Conservation (phyloP, 2,113 vertebrate genomes). For the Caracal caracal region DNA sequence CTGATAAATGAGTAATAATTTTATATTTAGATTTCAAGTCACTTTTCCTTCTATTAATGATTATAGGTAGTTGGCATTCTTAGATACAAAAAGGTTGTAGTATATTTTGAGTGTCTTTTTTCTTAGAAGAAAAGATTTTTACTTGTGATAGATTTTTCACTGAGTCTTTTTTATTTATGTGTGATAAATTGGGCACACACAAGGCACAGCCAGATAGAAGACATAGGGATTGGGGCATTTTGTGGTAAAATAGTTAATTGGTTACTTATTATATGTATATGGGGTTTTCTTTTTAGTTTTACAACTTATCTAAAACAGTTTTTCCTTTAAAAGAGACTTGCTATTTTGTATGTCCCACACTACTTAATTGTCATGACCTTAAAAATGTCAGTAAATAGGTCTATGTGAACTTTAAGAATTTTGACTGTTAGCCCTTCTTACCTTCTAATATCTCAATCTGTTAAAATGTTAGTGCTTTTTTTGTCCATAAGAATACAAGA, state of each 20-base stretch:
- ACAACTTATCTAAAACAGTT: not conserved
- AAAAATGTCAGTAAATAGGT: conserved; percentile 59
- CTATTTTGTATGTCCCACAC: conserved; percentile 70
- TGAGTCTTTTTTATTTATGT: not conserved
- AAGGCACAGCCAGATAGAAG: not conserved
- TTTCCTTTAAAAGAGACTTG: conserved; percentile 27
- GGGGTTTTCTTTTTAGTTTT: not conserved
- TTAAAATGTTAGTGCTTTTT: conserved; percentile 75
- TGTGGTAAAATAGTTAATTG: not conserved
- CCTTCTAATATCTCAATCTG: conserved; percentile 68
- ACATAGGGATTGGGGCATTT: not conserved
- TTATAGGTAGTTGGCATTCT: not conserved
- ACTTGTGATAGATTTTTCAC: not conserved
- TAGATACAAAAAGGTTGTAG: not conserved
- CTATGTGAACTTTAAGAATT: conserved; percentile 73
- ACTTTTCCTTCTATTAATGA: not conserved
- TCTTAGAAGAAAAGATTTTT: not conserved
- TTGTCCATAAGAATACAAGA: conserved; percentile 72
- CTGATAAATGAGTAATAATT: not conserved
- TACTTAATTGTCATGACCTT: conserved; percentile 53
- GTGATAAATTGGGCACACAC: not conserved
- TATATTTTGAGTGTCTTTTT: not conserved
- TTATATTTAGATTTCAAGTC: not conserved
- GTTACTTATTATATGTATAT: not conserved
- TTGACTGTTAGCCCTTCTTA: conserved; percentile 72